Conservation (phyloP, 2,797 vertebrate species). For the Malurus splendens region DNA sequence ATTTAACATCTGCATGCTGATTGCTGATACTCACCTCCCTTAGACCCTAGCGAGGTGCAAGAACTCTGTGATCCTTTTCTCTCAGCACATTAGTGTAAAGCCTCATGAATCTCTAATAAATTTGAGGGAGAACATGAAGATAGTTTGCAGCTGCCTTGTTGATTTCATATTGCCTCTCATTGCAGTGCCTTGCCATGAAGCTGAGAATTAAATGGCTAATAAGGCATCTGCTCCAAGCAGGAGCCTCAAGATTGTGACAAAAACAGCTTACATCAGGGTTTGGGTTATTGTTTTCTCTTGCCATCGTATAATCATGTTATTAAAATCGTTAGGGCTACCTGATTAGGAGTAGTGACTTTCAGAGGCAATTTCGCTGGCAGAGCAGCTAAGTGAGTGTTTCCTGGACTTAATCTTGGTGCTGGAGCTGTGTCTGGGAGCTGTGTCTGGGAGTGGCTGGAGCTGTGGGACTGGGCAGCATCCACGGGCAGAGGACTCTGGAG, state of each 20-base stretch:
- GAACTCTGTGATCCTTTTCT: not conserved
- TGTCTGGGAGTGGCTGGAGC: not conserved
- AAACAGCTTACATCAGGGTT: not conserved
- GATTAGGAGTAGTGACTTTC: not conserved
- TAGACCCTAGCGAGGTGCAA: not conserved
- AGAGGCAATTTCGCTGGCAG: not conserved
- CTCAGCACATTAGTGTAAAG: conserved; percentile 11
- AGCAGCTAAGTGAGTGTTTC: not conserved
- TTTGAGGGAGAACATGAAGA: conserved; percentile 28
- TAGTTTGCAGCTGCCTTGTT: conserved; percentile 49
- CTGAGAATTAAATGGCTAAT: conserved; percentile 42
- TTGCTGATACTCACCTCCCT: not conserved
- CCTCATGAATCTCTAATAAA: conserved; percentile 54
- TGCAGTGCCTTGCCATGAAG: not conserved
- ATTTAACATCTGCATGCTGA: not conserved
- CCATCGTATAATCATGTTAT: not conserved
- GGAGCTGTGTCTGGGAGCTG: not conserved
- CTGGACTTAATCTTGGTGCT: not conserved
- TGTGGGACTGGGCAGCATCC: not conserved
- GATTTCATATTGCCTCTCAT: conserved; percentile 39
- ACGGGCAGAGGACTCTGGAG: not conserved
- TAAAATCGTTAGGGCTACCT: not conserved
- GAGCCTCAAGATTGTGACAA: conserved; percentile 22
- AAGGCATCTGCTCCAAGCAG: conserved; percentile 37
- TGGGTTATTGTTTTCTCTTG: conserved; percentile 26